Percentiles rank a stretch among this genome's conserved stretches.
These are phyloP conservation scores for Lordiphosa stackelbergi DNA, from an alignment of 1,140 invertebrate genomes.

Conservation along the genomic window DNA sequence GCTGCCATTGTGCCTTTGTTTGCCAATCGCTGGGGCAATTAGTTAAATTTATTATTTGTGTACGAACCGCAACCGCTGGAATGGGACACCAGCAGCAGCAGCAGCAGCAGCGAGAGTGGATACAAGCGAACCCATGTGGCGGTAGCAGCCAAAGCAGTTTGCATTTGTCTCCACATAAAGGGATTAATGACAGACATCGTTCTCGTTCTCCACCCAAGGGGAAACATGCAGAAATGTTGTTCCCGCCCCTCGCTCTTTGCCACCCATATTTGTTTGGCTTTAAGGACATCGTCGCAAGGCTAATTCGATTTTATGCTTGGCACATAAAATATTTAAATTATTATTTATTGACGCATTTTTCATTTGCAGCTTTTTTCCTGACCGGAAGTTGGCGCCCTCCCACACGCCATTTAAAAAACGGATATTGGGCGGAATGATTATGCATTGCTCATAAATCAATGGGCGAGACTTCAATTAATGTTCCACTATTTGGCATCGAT, in stretches of 20 bases:
- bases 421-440: constrained; percentile 54
- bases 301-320: constrained; percentile 63
- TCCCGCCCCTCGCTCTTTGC: constrained; percentile 27
- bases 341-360: constrained; percentile 65
- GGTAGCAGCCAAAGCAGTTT: constrained; percentile 53
- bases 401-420: constrained; percentile 16
- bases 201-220: constrained; percentile 13
- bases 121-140: constrained; percentile 27
- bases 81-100: constrained; percentile 14
- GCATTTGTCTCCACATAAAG: constrained; percentile 63
- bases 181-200: constrained; percentile 67
- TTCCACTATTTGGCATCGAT: constrained; percentile 62
- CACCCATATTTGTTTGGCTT: constrained; percentile 31
- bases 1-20: constrained; percentile 30
- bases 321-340: constrained; percentile 65
- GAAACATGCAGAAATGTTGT: constrained; percentile 38
- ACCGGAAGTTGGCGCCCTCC: constrained; percentile 11
- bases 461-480: constrained; percentile 68
- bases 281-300: constrained; percentile 38
- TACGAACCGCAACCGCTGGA: constrained; percentile 61
- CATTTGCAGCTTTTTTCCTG: constrained; percentile 4
- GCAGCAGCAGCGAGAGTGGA: constrained; percentile 2
- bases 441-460: constrained; percentile 67
- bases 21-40: constrained; percentile 63
- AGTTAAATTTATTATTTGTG: constrained; percentile 74